Evolutionary conservation across 2,888 invertebrate genomes (phyloP), one percentile per base, ranked within the genome.

Genomic region (Heterodera filipjevi): DNA sequence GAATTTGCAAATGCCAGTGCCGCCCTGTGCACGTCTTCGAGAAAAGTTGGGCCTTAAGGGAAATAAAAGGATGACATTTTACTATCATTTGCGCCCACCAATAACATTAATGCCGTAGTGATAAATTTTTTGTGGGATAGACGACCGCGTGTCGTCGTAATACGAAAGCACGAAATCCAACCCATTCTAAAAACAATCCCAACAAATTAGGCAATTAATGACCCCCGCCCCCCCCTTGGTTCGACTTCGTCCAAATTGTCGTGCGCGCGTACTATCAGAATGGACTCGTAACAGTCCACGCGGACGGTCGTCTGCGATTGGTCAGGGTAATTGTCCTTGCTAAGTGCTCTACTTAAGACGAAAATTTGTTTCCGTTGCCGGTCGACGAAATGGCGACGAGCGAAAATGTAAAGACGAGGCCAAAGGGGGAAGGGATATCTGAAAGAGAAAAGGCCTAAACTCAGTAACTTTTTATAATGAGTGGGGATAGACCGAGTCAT

Each of bases 401-500:
- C 78, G 66, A 73, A 81, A 66, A 81, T 75, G 70, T 81, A 81
- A 27, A 80, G 30, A 27, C 81, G 78, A 3, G 81, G 77, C 68
- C 79, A 72, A 76, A 83, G 46, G n/a, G 83, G 83, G 76, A 68
- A 83, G 2, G 83, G 81, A 80, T 76, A 80, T 27, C 64, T 74
- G 35, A 33, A 3, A 14, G 19, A 14, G 49, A 14, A 19, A 49
- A 16, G 49, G 39, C n/a, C n/a, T n/a, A n/a, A n/a, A n/a, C n/a
- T 44, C 44, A 44, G 44, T 44, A 12, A 44, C 5, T n/a, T n/a
- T n/a, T n/a, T n/a, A n/a, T n/a, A n/a, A n/a, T n/a, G n/a, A n/a
- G n/a, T n/a, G n/a, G n/a, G n/a, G n/a, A n/a, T n/a, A n/a, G n/a
- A n/a, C n/a, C n/a, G n/a, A n/a, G n/a, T n/a, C n/a, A n/a, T n/a